Conservation (phyloP, 2,797 vertebrate genomes). For the Numenius phaeopus region DNA sequence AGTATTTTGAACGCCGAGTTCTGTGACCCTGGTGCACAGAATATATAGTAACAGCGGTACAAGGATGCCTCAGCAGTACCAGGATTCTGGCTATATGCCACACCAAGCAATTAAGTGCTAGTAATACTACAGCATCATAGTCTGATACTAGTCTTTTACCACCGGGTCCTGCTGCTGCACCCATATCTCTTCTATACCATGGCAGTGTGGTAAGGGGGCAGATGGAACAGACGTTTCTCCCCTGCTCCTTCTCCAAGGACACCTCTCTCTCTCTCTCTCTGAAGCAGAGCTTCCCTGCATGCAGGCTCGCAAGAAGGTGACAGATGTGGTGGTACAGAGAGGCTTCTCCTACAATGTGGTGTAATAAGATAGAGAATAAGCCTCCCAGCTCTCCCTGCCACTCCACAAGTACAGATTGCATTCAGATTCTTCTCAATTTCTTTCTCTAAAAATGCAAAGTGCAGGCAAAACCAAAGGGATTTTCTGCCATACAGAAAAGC, state of each 20-base stretch:
- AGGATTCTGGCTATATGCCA: not conserved
- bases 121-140: not conserved
- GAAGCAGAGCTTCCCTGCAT: not conserved
- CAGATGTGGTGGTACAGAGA: not conserved
- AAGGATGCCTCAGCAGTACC: not conserved
- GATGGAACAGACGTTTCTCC: accelerated
- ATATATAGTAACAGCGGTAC: not conserved
- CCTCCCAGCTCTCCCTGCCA: not conserved
- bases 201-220: not conserved
- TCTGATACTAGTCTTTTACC: not conserved
- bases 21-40: too few species aligned
- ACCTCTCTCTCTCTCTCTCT: accelerated
- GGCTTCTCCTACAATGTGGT: not conserved
- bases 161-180: not conserved
- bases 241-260: not conserved
- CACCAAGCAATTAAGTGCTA: accelerated
- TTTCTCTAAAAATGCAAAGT: not conserved
- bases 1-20: not conserved
- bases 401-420: not conserved
- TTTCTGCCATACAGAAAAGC: not conserved
- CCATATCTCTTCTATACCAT: not conserved
- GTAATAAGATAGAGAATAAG: not conserved
- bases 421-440: not conserved
- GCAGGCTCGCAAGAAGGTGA: not conserved
- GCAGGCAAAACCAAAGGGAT: not conserved